Percentiles rank a stretch among this genome's conserved stretches.
Conservation (phyloP, 2,113 vertebrate species). For the Fregetta grallaria region DNA sequence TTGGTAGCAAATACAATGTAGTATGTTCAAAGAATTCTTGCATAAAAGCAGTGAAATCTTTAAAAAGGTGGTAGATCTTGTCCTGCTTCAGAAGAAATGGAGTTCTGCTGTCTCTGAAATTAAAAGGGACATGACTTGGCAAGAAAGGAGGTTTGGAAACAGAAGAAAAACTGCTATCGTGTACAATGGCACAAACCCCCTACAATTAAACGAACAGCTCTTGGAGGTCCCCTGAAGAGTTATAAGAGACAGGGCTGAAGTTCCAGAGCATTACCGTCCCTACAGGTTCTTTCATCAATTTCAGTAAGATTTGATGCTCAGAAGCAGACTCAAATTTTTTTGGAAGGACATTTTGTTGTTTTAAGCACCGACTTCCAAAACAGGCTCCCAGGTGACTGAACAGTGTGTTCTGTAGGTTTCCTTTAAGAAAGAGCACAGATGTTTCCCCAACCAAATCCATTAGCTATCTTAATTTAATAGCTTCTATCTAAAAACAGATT, state of each 20-base stretch:
- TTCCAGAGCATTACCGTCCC: background rate
- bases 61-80: background rate
- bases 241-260: background rate
- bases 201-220: background rate
- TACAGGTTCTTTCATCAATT: background rate
- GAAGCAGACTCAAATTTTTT: background rate
- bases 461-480: background rate
- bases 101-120: background rate
- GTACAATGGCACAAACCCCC: background rate
- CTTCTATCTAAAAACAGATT: background rate
- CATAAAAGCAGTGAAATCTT: background rate
- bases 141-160: background rate
- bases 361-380: background rate
- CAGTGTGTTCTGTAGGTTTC: background rate
- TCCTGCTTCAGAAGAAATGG: background rate
- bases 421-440: background rate
- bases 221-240: background rate
- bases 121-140: background rate
- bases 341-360: background rate
- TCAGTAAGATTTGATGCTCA: background rate
- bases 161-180: fast-evolving
- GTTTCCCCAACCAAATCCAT: background rate
- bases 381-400: background rate
- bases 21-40: background rate
- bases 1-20: background rate